phyloP scores from a whole-genome alignment of 1,140 invertebrate genomes.

The Glossosoma conforme region DNA sequence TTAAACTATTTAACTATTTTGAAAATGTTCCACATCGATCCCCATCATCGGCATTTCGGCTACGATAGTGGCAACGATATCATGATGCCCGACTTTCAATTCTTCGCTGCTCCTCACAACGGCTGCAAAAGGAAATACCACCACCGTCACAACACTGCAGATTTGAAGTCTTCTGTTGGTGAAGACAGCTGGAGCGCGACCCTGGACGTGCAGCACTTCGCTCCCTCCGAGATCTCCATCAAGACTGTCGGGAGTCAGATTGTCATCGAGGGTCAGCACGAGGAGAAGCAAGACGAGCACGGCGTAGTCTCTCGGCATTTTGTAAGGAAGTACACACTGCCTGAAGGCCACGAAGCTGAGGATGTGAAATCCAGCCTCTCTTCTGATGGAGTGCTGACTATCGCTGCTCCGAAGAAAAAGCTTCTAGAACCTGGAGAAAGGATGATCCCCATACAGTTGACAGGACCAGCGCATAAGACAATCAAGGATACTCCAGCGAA shows the following conservation, averaged over 20 bases:
- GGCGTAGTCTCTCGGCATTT: constrained; percentile 65
- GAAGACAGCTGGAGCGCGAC: too few species aligned
- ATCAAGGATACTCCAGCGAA: too few species aligned
- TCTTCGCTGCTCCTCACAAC: too few species aligned
- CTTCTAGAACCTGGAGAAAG: constrained; percentile 50
- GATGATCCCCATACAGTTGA: constrained; percentile 51
- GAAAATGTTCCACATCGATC: too few species aligned
- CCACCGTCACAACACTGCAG: too few species aligned
- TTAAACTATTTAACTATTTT: too few species aligned
- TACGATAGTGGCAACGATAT: too few species aligned
- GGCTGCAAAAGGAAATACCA: too few species aligned
- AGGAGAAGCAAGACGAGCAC: constrained; percentile 63
- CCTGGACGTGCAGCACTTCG: constrained; percentile 74
- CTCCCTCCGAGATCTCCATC: constrained; percentile 70
- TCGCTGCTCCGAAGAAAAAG: constrained; percentile 58
- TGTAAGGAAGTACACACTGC: constrained; percentile 57
- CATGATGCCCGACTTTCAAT: too few species aligned
- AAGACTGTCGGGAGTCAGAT: constrained; percentile 63
- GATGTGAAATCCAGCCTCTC: constrained; percentile 63
- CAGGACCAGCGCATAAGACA: neutral
- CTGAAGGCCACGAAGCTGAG: constrained; percentile 58
- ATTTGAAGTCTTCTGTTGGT: too few species aligned
- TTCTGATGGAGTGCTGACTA: constrained; percentile 66
- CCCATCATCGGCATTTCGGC: too few species aligned
- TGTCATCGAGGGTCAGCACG: constrained; percentile 61